Evolutionary conservation across 2,113 vertebrate genomes (phyloP), one percentile per base, ranked within the genome.

Genomic region (Lophotis ruficrista): DNA sequence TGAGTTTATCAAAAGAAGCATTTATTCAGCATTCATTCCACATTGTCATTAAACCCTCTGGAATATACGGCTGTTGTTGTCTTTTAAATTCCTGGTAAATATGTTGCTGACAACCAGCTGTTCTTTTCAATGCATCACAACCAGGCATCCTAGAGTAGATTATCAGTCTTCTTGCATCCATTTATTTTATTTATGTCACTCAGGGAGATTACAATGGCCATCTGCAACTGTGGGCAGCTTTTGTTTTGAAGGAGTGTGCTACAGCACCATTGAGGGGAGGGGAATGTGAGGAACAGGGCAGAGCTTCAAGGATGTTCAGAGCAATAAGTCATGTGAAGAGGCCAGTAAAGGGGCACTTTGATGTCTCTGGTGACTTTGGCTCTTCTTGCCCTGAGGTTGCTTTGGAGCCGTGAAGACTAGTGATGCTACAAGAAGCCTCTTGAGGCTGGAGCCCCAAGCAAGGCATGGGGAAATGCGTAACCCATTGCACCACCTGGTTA

Each of bases 21-120:
- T 96, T 95, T 95, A 94, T 94, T 88, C 95, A 92, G 77, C 71
- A 77, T 89, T 89, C 79, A 51, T 94, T 82, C 70, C 27, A 83
- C 71, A 76, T 31, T 93, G 83, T 95, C 94, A 95, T 97, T 97
- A 97, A 97, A 93, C 93, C 89, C 51, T 94, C 91, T 66, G 73
- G 64, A 93, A 97, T 95, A 91, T 94, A 47, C 87, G 86, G 62
- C 65, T 96, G 84, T 45, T 94, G 61, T 79, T 97, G 87, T 94
- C 95, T 96, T 87, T 95, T 97, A 93, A 95, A 97, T 82, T 95
- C 85, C 92, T 81, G 88, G 78, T 92, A 96, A 96, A 97, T 93
- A 96, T 38, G 84, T 91, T 92, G 66, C 77, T 90, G 85, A 97
- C 83, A 96, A 25, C 73, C 95, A 98, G 96, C 94, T 97, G 95